phyloP scores from a whole-genome alignment of 2,888 invertebrate species.

The Belgica antarctica region DNA sequence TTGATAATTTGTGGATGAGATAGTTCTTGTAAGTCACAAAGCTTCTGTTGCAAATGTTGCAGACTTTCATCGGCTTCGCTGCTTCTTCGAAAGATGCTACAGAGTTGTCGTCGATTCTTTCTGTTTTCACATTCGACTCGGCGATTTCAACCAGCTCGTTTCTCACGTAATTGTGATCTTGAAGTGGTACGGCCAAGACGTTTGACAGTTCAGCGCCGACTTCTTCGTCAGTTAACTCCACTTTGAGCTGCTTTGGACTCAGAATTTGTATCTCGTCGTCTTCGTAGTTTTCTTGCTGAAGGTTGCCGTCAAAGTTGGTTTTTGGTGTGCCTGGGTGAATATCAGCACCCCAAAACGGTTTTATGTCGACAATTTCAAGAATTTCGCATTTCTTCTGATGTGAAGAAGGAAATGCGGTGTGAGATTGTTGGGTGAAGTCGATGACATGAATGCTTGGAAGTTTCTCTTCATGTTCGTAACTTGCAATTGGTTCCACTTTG shows the following conservation, averaged over 20 bases:
- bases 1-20: conserved; percentile 6
- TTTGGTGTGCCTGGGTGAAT: no score
- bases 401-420: background rate
- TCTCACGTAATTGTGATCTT: conserved; percentile 35
- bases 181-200: conserved; percentile 1
- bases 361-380: conserved; percentile 38
- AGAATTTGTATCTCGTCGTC: conserved; percentile 32
- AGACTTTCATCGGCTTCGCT: background rate
- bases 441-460: background rate
- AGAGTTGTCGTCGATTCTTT: conserved; percentile 1
- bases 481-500: conserved; percentile 13
- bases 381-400: conserved; percentile 41
- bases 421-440: background rate
- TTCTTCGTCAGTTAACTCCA: conserved; percentile 31
- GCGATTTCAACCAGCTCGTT: background rate
- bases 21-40: background rate
- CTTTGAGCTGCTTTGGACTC: conserved; percentile 26
- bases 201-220: conserved; percentile 22
- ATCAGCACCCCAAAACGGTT: no score
- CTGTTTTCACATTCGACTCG: background rate
- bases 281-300: conserved; percentile 6
- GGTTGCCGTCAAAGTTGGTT: background rate
- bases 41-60: conserved; percentile 2
- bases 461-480: background rate
- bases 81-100: background rate